These are phyloP conservation scores for Fopius arisanus DNA, from an alignment of 1,140 invertebrate species.

Conservation along the genomic window DNA sequence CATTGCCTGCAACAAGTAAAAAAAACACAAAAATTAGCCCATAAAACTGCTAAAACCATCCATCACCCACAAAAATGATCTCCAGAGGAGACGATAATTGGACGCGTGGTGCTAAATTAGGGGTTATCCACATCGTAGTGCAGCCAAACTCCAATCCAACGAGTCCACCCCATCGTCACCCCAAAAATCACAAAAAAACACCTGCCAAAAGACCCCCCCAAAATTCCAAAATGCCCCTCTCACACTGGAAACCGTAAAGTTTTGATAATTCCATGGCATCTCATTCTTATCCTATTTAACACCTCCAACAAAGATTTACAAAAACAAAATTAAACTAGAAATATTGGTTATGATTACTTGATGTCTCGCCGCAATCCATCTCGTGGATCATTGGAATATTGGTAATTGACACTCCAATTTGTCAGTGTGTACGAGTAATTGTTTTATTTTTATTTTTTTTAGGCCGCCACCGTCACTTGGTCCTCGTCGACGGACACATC, in stretches of 20 bases:
- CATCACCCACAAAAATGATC: neutral
- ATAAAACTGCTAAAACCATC: neutral
- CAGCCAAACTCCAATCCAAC: neutral
- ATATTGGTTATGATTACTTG: conserved; percentile 49
- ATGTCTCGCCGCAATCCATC: conserved; percentile 63
- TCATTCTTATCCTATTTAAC: too few relatives aligned
- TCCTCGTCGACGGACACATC: conserved; percentile 53
- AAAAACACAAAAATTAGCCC: too few relatives aligned
- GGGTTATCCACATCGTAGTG: neutral
- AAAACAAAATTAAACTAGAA: conserved; percentile 14
- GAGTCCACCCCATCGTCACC: neutral
- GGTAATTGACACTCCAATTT: neutral
- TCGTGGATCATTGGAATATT: conserved; percentile 33
- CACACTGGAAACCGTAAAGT: neutral
- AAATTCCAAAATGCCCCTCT: neutral
- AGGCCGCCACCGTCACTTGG: conserved; percentile 33
- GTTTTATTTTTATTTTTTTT: conserved; percentile 24
- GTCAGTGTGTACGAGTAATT: neutral
- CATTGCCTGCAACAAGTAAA: conserved; percentile 79
- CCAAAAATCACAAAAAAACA: neutral
- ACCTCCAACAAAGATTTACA: too few relatives aligned
- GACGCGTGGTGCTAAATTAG: conserved; percentile 17
- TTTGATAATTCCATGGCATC: neutral
- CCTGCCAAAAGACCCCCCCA: neutral
- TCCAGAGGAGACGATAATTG: neutral